Base-by-base conservation (phyloP, 2,888 invertebrate genomes). In the Acrobasis suavella region DNA sequence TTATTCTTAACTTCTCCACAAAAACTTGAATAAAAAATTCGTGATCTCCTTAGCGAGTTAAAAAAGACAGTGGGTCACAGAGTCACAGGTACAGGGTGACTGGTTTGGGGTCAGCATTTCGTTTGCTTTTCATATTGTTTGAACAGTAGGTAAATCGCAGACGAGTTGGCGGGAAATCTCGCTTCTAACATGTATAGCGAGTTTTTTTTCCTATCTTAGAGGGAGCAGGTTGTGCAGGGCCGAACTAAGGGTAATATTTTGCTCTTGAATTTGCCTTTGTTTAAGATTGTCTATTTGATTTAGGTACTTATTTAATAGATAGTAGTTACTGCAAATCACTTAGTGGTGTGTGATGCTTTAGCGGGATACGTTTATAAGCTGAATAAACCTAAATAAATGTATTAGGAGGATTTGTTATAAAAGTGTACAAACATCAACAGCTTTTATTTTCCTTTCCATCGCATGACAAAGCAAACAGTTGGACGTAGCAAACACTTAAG, bases 101-200 rank as follows among this genome's bases (percentile, higher is more conserved):
- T 65, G 68, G 65, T 68, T 66, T 66, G 62, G 64, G 68, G 68
- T 68, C 66, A 68, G 62, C 37, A 62, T 61, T 65, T 58, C 70
- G 69, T 70, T 73, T 80, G 70, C 78, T 72, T 72, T 72, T 70
- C 74, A 75, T 73, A 73, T 71, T 72, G 75, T 77, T 81, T 71
- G 67, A 75, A 79, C 78, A 72, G 72, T 72, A 77, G 70, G 62
- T 65, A 69, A 82, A 82, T 83, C 76, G 77, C 78, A 82, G 78
- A 81, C 74, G 72, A 72, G 74, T 77, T 80, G 82, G 81, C 83
- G 85, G 83, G 86, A 86, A 86, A 82, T 80, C 81, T 84, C 74
- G 73, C 77, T 69, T 82, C 80, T 75, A 74, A n/a, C 22, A 3
- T 73, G 70, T 75, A 72, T 73, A 74, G 76, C 74, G 75, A 73